A percentile compares a stretch with the other conserved stretches of the same genome.
These are phyloP conservation scores for Eristalis tenax DNA, from an alignment of 2,888 invertebrate genomes.

Conservation along the genomic window DNA sequence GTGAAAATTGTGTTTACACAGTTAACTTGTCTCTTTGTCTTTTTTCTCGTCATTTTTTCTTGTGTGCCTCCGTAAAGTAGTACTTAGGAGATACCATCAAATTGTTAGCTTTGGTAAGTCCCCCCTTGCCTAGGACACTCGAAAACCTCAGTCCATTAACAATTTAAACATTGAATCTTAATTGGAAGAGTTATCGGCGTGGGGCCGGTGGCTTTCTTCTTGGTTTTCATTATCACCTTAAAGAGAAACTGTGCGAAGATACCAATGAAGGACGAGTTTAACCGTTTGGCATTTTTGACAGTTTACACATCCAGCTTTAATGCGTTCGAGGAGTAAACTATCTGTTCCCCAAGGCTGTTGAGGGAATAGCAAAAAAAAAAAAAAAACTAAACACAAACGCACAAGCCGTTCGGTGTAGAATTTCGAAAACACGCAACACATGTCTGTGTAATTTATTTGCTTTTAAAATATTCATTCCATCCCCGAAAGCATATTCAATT, in stretches of 20 bases:
- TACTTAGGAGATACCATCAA: constrained; percentile 39
- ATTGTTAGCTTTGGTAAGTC: constrained; percentile 38
- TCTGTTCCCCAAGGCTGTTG: too few species aligned
- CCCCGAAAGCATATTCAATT: background rate
- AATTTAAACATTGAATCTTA: constrained; percentile 34
- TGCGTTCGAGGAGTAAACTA: too few species aligned
- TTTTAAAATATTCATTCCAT: background rate
- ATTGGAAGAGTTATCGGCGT: constrained; percentile 1
- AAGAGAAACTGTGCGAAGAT: too few species aligned
- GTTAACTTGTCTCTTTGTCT: constrained; percentile 41
- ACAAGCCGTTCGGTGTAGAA: background rate
- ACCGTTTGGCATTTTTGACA: too few species aligned
- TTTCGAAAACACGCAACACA: background rate
- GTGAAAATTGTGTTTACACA: constrained; percentile 48
- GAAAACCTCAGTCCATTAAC: constrained; percentile 43
- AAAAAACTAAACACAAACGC: background rate
- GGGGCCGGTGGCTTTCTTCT: background rate
- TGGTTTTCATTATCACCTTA: too few species aligned
- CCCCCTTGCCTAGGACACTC: constrained; percentile 12
- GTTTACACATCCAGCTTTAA: too few species aligned
- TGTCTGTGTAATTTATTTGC: background rate
- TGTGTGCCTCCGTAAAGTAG: constrained; percentile 22
- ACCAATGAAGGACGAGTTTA: too few species aligned
- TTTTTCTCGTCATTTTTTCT: background rate
- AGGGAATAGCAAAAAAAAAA: background rate